A percentile compares a stretch with the other conserved stretches of the same genome.
These are phyloP conservation scores for Atlantisia rogersi DNA, from an alignment of 2,113 vertebrate species.

Conservation along the genomic window DNA sequence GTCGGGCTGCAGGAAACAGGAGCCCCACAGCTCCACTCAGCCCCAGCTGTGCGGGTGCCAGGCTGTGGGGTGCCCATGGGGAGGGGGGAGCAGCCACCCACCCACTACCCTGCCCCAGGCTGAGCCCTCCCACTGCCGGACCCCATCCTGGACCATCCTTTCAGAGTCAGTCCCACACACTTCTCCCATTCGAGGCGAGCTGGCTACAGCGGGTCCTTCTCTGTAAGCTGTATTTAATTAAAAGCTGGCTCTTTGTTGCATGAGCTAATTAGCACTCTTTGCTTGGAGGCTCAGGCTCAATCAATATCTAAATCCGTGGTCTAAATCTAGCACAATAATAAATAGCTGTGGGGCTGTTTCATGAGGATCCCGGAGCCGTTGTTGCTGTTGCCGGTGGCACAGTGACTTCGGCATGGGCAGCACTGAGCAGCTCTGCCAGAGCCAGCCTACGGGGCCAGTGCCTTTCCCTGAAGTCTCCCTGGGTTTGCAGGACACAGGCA, in stretches of 20 bases:
- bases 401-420: accelerated
- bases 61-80: not conserved
- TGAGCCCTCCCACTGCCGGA: accelerated
- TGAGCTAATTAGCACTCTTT: constrained; percentile 41
- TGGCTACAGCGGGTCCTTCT: not conserved
- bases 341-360: not conserved
- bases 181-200: accelerated
- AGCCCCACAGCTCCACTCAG: accelerated
- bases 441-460: accelerated
- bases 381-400: not conserved
- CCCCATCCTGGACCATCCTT: accelerated
- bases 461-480: not conserved
- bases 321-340: not conserved
- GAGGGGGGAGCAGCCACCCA: not conserved
- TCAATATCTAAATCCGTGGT: constrained; percentile 17
- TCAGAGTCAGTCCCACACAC: accelerated
- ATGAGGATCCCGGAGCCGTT: not conserved
- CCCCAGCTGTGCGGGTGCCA: accelerated
- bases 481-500: accelerated
- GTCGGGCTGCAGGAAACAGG: accelerated
- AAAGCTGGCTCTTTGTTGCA: constrained; percentile 26
- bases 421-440: not conserved
- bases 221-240: constrained; percentile 43
- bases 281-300: constrained; percentile 22
- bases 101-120: not conserved